phyloP scores from a whole-genome alignment of 2,888 invertebrate species.

The Chrysolina haemoptera region DNA sequence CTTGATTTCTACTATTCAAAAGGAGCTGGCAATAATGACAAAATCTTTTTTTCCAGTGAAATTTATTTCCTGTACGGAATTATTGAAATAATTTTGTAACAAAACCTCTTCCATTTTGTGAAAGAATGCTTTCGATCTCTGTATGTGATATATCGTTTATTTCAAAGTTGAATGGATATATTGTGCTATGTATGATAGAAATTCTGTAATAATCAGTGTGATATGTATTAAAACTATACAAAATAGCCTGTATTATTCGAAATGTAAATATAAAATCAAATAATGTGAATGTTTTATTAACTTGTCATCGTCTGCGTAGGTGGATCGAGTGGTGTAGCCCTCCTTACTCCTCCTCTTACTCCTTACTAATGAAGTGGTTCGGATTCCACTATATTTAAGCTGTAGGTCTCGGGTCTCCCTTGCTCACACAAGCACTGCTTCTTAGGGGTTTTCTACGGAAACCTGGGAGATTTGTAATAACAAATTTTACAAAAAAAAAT shows the following conservation, averaged over 20 bases:
- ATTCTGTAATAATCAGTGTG: background rate
- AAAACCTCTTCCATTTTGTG: background rate
- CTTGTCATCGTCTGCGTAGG: no score
- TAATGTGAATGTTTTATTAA: background rate
- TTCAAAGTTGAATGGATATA: background rate
- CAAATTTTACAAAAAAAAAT: no score
- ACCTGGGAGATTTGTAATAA: no score
- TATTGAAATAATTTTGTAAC: background rate
- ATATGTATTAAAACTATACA: background rate
- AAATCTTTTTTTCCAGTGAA: background rate
- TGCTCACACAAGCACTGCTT: no score
- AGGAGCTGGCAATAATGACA: background rate
- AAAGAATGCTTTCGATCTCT: conserved; percentile 21
- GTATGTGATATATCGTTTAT: conserved; percentile 19
- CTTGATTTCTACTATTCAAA: background rate
- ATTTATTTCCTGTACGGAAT: no score
- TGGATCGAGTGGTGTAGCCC: no score
- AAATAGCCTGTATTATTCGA: background rate
- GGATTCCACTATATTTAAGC: no score
- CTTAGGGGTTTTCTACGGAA: no score
- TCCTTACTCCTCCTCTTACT: no score
- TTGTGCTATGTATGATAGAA: background rate
- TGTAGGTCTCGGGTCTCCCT: no score
- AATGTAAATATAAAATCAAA: background rate
- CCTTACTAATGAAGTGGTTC: no score